Base-by-base conservation (phyloP, 2,797 vertebrate genomes). In the Enteromius viviparus region DNA sequence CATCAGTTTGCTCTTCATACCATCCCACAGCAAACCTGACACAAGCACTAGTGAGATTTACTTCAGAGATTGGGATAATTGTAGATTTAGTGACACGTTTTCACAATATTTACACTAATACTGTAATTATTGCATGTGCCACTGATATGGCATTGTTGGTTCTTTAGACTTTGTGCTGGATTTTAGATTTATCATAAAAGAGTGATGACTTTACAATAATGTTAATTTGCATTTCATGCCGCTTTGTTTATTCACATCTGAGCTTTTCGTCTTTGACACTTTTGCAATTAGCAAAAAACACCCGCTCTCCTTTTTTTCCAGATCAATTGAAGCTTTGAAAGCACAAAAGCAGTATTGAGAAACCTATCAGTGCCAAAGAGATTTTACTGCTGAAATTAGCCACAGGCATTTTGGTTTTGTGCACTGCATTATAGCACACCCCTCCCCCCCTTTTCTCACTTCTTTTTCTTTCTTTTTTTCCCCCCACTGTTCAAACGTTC, bases 381-480 rank as follows among this genome's bases (percentile, higher is more conserved):
- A 87, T 87, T 82, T 82, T 81, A 83, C 71, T 83, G 74, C 66
- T 82, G 87, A 89, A 88, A 87, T 87, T 83, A 85, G 85, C 87
- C 84, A 84, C 82, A 86, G 87, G 85, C 88, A 74, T 85, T 88
- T 85, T 80, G 83, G 85, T 85, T 87, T 84, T 86, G 85, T 83
- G 87, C 82, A 70, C 80, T 82, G 87, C 55, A 70, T 85, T 82
- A 81, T 64, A 82, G 82, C 82, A 75, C 26, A 45, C n/a, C 76
- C 68, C 71, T 51, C 26, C 72, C 49, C 49, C 65, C 64, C 55
- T 55, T 69, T 62, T 81, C 40, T 75, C 58, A 40, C 58, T 79
- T 15, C 68, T 32, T 42, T 12, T n/a, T n/a, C n/a, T n/a, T n/a
- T n/a, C n/a, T 19, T 17, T 26, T 69, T 75, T 49, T 85, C 65